phyloP scores from a whole-genome alignment of 2,113 vertebrate species.

The Megaceryle torquata region DNA sequence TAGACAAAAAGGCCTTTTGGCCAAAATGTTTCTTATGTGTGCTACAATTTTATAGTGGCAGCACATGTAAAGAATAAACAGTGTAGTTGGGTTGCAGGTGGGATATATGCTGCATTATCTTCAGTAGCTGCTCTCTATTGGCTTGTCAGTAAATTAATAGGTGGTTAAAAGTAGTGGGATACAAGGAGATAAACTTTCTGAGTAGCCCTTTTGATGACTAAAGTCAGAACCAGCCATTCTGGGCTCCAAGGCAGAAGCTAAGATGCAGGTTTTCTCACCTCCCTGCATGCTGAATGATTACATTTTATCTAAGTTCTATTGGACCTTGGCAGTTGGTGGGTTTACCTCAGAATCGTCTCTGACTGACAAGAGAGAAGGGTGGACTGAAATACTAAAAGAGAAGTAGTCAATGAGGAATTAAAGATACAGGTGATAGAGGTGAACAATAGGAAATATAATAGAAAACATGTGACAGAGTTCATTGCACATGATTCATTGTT shows the following conservation, averaged over 20 bases:
- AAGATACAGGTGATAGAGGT: background rate
- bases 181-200: background rate
- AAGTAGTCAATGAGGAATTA: background rate
- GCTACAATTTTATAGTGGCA: background rate
- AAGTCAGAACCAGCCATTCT: background rate
- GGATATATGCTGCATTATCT: background rate
- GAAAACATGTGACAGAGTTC: background rate
- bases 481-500: background rate
- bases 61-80: background rate
- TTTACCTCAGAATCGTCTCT: background rate
- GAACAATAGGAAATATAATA: background rate
- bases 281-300: background rate
- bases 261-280: background rate
- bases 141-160: background rate
- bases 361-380: background rate
- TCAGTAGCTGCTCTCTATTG: background rate
- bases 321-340: background rate
- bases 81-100: background rate
- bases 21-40: background rate
- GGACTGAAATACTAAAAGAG: background rate
- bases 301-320: background rate
- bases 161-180: background rate
- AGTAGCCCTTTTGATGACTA: background rate
- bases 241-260: background rate
- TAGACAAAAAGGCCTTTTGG: background rate